Percentiles rank a stretch among this genome's conserved stretches.
phyloP scores from a whole-genome alignment of 2,797 vertebrate species.

The Hapalemur alaotrensis region DNA sequence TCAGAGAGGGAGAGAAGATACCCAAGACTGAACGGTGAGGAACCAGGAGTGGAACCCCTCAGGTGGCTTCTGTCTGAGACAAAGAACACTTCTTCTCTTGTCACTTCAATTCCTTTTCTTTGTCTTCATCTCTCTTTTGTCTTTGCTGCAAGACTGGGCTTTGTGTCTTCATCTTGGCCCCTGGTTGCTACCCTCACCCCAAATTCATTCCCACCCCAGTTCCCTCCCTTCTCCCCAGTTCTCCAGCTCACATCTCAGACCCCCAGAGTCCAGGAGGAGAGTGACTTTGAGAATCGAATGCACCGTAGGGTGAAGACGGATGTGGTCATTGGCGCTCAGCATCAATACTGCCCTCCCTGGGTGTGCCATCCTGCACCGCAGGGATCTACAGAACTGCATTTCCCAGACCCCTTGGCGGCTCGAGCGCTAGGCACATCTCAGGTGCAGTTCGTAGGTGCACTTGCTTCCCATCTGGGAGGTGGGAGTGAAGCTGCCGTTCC shows the following conservation, averaged over 20 bases:
- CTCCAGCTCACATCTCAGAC: not conserved
- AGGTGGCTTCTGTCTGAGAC: not conserved
- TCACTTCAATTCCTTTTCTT: not conserved
- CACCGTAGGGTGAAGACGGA: not conserved
- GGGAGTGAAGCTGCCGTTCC: not conserved
- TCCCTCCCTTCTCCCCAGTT: not conserved
- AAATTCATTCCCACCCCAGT: not conserved
- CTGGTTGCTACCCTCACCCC: not conserved
- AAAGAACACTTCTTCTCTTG: not conserved
- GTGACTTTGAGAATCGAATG: not conserved
- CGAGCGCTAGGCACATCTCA: not conserved
- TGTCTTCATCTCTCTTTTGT: not conserved
- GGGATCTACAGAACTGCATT: not conserved
- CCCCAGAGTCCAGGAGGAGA: not conserved
- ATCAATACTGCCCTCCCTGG: not conserved
- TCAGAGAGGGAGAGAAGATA: not conserved
- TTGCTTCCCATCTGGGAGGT: not conserved
- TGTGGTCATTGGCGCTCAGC: not conserved
- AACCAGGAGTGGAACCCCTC: not conserved
- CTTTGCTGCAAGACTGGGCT: not conserved
- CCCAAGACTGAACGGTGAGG: accelerated
- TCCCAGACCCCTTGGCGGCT: not conserved
- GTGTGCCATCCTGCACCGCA: not conserved
- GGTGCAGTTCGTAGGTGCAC: not conserved
- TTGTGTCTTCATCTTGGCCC: not conserved